Percentiles rank a stretch among this genome's conserved stretches.
These are phyloP conservation scores for Ectobius pallidus DNA, from an alignment of 2,888 invertebrate species.

Conservation along the genomic window DNA sequence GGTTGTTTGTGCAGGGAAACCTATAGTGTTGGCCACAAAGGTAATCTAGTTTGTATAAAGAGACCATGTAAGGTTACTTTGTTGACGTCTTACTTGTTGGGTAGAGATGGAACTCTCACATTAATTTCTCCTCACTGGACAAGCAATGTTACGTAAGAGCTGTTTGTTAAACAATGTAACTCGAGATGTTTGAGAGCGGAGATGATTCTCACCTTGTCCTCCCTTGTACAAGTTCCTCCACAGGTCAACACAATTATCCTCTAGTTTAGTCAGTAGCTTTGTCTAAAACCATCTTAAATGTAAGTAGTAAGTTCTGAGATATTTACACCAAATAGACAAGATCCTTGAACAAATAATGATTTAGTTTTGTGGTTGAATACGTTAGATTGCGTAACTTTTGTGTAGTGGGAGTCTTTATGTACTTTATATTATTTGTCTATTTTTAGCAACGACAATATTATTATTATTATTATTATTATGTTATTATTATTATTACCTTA, in stretches of 20 bases:
- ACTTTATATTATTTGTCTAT: too few relatives aligned
- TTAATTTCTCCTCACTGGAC: conserved; percentile 15
- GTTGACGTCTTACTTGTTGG: background rate
- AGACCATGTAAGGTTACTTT: conserved; percentile 11
- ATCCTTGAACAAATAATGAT: too few relatives aligned
- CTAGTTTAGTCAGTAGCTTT: background rate
- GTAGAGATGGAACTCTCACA: conserved; percentile 5
- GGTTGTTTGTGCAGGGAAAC: conserved; percentile 13
- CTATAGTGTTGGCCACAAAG: conserved; percentile 16
- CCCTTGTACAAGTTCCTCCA: too few relatives aligned
- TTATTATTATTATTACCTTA: too few relatives aligned
- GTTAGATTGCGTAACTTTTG: too few relatives aligned
- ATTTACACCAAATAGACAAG: too few relatives aligned
- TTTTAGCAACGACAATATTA: too few relatives aligned
- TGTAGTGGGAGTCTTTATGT: too few relatives aligned
- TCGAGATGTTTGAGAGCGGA: too few relatives aligned
- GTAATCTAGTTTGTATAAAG: conserved; percentile 17
- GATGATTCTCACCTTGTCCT: too few relatives aligned
- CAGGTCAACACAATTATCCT: background rate
- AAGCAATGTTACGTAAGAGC: conserved; percentile 3
- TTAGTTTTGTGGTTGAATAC: too few relatives aligned
- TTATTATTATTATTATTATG: too few relatives aligned
- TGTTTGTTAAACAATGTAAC: background rate
- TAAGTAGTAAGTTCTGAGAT: background rate
- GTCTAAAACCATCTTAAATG: background rate